These are phyloP conservation scores for Axea sp. DNA, from an alignment of 2,888 invertebrate genomes.

Conservation along the genomic window DNA sequence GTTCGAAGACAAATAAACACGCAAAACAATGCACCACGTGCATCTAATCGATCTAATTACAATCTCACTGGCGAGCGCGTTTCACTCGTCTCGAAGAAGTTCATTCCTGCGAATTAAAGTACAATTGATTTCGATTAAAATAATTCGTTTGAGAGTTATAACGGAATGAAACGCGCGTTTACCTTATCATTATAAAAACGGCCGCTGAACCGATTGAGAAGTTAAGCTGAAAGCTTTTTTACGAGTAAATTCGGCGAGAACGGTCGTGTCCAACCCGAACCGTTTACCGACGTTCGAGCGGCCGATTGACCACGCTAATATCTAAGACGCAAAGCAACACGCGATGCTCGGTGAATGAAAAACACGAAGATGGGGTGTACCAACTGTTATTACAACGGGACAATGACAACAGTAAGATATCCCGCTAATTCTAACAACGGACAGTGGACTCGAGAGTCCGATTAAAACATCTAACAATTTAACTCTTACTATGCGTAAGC, in stretches of 20 bases:
- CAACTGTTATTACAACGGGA: constrained; percentile 18
- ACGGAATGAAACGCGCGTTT: constrained; percentile 1
- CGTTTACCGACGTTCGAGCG: not conserved
- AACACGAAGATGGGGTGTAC: too few species aligned
- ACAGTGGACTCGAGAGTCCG: constrained; percentile 35
- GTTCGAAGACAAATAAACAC: too few species aligned
- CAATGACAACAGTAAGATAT: constrained; percentile 47
- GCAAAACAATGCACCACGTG: too few species aligned
- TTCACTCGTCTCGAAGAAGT: too few species aligned
- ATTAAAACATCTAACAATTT: constrained; percentile 54
- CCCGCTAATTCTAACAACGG: constrained; percentile 53
- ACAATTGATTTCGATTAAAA: constrained; percentile 17
- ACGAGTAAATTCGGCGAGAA: too few species aligned
- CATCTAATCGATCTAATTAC: too few species aligned
- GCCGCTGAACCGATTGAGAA: too few species aligned
- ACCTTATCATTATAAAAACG: too few species aligned
- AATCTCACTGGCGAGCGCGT: too few species aligned
- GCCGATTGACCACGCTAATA: constrained; percentile 3
- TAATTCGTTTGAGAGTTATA: not conserved
- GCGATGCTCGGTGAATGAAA: too few species aligned
- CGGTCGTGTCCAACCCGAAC: not conserved
- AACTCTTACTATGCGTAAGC: constrained; percentile 38
- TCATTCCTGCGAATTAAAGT: constrained; percentile 9
- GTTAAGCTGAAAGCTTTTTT: too few species aligned
- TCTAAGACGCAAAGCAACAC: constrained; percentile 12